These are phyloP conservation scores for Periophthalmus modestus DNA, from an alignment of 2,113 vertebrate genomes.

Conservation along the genomic window DNA sequence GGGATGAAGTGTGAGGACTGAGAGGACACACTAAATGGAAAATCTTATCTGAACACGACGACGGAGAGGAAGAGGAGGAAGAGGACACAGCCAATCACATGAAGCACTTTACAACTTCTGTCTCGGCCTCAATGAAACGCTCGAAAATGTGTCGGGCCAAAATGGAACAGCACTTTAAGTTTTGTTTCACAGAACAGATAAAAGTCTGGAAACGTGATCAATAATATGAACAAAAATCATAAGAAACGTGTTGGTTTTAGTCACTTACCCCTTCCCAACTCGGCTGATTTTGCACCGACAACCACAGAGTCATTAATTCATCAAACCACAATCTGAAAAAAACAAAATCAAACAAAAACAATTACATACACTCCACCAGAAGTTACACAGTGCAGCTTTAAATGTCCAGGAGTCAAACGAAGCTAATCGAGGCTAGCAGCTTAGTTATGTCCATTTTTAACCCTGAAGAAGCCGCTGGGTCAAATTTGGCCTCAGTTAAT, in stretches of 20 bases:
- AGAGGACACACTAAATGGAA: constrained; percentile 40
- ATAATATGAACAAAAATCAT: too few relatives aligned
- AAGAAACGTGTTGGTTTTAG: background rate
- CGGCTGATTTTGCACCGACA: constrained; percentile 93
- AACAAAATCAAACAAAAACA: too few relatives aligned
- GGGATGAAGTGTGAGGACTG: constrained; percentile 28
- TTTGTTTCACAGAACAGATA: background rate
- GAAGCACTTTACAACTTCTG: constrained; percentile 30
- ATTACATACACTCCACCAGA: too few relatives aligned
- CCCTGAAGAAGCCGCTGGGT: too few relatives aligned
- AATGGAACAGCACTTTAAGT: constrained; percentile 15
- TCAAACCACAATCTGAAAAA: constrained; percentile 90
- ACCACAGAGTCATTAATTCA: constrained; percentile 90
- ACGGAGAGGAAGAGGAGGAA: background rate
- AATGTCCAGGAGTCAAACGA: too few relatives aligned
- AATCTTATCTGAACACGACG: constrained; percentile 33
- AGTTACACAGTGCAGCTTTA: too few relatives aligned
- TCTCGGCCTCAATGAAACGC: constrained; percentile 23
- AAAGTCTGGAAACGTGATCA: too few relatives aligned
- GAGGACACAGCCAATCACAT: constrained; percentile 29
- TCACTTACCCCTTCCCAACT: constrained; percentile 93
- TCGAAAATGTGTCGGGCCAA: constrained; percentile 26
- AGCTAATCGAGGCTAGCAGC: too few relatives aligned
- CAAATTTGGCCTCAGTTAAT: too few relatives aligned
- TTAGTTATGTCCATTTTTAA: too few relatives aligned